These are phyloP conservation scores for Girardia tigrina DNA, from an alignment of 2,888 invertebrate genomes.

Conservation along the genomic window DNA sequence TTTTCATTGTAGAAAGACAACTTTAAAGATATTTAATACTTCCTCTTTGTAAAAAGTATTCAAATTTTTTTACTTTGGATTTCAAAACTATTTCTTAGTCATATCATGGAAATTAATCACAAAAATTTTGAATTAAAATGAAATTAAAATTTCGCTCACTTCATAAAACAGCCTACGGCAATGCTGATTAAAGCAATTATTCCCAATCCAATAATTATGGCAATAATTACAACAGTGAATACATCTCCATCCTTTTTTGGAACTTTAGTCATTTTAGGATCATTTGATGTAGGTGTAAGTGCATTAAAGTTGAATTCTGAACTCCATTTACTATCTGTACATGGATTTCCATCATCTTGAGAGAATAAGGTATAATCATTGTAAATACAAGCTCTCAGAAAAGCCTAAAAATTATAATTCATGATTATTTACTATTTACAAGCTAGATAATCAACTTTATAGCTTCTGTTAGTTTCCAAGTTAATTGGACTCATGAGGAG, in stretches of 20 bases:
- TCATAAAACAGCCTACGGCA: constrained; percentile 36
- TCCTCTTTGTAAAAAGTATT: too few relatives aligned
- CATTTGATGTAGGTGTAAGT: neutral
- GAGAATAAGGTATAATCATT: neutral
- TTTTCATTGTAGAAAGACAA: too few relatives aligned
- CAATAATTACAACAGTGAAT: constrained; percentile 31
- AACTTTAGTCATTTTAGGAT: neutral
- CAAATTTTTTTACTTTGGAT: too few relatives aligned
- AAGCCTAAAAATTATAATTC: neutral
- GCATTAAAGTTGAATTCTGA: neutral
- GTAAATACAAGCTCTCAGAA: neutral
- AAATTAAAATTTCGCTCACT: constrained; percentile 23
- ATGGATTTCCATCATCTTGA: neutral
- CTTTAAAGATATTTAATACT: too few relatives aligned
- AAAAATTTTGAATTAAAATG: neutral
- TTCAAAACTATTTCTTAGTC: too few relatives aligned
- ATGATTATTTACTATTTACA: too few relatives aligned
- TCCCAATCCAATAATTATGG: constrained; percentile 33
- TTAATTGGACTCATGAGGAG: neutral
- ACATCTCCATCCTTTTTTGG: neutral
- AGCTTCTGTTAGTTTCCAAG: neutral
- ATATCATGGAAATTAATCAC: too few relatives aligned
- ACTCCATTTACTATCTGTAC: neutral
- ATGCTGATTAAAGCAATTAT: constrained; percentile 34
- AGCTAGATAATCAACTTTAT: neutral